Percentiles rank a stretch among this genome's conserved stretches.
phyloP scores from a whole-genome alignment of 1,140 invertebrate species.

The Lasioglossum albipes region DNA sequence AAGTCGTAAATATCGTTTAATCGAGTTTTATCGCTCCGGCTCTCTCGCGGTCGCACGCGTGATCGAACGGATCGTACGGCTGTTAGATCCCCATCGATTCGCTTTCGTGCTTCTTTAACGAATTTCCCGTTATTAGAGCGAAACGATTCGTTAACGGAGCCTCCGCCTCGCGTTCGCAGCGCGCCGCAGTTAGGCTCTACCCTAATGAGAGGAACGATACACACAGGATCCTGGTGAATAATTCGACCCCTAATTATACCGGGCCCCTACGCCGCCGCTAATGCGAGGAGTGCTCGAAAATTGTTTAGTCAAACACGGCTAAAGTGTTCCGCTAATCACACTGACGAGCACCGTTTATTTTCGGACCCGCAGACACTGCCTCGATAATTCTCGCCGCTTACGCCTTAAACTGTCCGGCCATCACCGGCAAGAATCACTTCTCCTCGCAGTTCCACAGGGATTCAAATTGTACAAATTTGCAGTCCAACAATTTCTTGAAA shows the following conservation, averaged over 20 bases:
- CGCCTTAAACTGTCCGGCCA: too few relatives aligned
- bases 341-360: too few relatives aligned
- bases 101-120: constrained; percentile 34
- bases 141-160: constrained; percentile 22
- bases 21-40: constrained; percentile 20
- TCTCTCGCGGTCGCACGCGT: constrained; percentile 29
- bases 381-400: too few relatives aligned
- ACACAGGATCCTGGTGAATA: constrained; percentile 1
- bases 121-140: constrained; percentile 49
- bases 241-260: constrained; percentile 23
- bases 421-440: too few relatives aligned
- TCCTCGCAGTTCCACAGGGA: too few relatives aligned
- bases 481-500: too few relatives aligned
- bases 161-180: neutral
- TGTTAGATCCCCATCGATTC: constrained; percentile 36
- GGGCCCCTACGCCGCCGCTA: neutral
- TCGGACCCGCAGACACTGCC: too few relatives aligned
- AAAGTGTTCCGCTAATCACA: neutral
- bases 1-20: constrained; percentile 34
- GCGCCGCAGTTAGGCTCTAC: neutral
- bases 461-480: too few relatives aligned
- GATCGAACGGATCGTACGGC: constrained; percentile 23
- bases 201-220: too few relatives aligned
- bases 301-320: neutral
- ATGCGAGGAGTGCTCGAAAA: neutral